Conservation (phyloP, 2,113 vertebrate species). For the Leucosticte australis region DNA sequence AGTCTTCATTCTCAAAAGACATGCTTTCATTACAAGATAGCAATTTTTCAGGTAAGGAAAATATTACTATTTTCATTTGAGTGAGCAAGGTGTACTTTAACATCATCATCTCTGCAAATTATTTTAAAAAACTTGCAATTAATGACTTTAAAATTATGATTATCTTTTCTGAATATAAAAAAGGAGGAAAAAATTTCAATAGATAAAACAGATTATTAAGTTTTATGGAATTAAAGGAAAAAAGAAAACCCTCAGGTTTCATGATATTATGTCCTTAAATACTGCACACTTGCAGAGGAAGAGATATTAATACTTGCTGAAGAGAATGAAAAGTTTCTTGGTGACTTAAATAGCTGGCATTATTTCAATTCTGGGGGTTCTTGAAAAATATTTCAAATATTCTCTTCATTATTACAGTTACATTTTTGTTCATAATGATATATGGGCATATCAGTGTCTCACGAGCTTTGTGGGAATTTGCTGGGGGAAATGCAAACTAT, state of each 20-base stretch:
- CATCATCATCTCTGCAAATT: neutral
- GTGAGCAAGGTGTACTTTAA: neutral
- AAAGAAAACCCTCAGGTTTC: neutral
- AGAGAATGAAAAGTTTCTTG: neutral
- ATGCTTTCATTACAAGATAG: neutral
- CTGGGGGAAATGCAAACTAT: neutral
- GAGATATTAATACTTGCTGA: neutral
- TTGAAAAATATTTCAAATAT: neutral
- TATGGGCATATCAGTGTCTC: neutral
- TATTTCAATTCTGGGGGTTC: neutral
- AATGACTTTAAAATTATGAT: neutral
- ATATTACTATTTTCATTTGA: neutral
- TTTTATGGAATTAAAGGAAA: neutral
- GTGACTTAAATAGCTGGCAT: neutral
- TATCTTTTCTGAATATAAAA: neutral
- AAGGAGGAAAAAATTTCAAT: neutral
- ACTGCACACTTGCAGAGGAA: neutral
- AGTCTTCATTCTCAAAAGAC: neutral
- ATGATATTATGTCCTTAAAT: neutral
- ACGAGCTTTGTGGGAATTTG: neutral
- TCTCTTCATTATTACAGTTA: neutral
- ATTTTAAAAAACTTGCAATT: neutral
- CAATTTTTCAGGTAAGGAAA: neutral
- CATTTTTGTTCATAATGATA: neutral
- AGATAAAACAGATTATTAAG: neutral